Conservation (phyloP, 2,113 vertebrate genomes). For the Lophius piscatorius region DNA sequence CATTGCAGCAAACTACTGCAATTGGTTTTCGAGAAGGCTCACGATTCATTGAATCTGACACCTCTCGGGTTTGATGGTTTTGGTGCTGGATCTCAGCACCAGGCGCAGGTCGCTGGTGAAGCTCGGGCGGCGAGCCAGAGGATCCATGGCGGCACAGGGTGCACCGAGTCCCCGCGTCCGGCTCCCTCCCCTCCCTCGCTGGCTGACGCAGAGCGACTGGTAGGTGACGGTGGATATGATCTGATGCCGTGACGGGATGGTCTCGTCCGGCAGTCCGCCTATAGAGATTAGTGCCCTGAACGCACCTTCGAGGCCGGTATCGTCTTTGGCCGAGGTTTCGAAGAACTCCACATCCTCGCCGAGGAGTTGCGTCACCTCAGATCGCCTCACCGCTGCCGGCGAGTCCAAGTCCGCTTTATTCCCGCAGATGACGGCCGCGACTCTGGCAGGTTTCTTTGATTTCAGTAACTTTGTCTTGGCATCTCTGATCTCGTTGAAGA, state of each 20-base stretch:
- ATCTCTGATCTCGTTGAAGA: slow-evolving; percentile 70
- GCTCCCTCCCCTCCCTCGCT: slow-evolving; percentile 47
- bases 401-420: slow-evolving; percentile 75
- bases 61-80: slow-evolving; percentile 76
- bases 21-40: slow-evolving; percentile 69
- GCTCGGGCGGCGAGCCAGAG: slow-evolving; percentile 78
- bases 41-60: slow-evolving; percentile 82
- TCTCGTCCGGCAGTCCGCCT: slow-evolving; percentile 76
- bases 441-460: slow-evolving; percentile 42
- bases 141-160: slow-evolving; percentile 75
- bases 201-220: slow-evolving; percentile 60
- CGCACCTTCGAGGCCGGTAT: slow-evolving; percentile 66
- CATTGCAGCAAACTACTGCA: slow-evolving; percentile 78
- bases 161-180: slow-evolving; percentile 23
- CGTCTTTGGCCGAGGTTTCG: slow-evolving; percentile 77
- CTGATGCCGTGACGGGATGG: slow-evolving; percentile 70
- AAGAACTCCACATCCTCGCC: slow-evolving; percentile 62
- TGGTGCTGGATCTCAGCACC: slow-evolving; percentile 75
- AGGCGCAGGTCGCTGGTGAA: slow-evolving; percentile 78
- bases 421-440: slow-evolving; percentile 72
- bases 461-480: slow-evolving; percentile 75
- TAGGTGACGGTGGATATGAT: slow-evolving; percentile 71
- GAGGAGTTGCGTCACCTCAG: slow-evolving; percentile 50
- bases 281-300: slow-evolving; percentile 69
- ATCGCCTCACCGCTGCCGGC: slow-evolving; percentile 37